Base-by-base conservation (phyloP, 2,888 invertebrate species). In the Petrophora chlorosata region DNA sequence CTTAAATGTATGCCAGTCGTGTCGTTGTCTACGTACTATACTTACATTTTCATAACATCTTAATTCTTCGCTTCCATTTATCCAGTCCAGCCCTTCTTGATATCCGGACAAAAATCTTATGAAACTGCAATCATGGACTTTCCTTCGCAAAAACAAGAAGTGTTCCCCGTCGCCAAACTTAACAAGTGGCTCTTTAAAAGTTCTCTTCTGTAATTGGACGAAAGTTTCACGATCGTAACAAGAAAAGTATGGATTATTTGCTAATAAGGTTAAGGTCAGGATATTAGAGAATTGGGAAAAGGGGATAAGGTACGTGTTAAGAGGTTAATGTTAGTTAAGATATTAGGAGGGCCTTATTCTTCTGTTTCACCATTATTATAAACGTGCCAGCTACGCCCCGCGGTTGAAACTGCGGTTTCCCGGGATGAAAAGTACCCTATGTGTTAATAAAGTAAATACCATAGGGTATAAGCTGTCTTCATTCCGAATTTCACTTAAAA, bases 121-220 rank as follows among this genome's bases (percentile, higher is more conserved):
- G 41, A 43, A 59, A 59, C 51, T 52, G 52, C 48, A 56, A 59
- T 56, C 50, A 35, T 9, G 22, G 35, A 32, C 32, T 36, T 45
- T 36, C 26, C 33, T 38, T 13, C 43, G 33, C 34, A 49, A 58
- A 53, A 53, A 48, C 48, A 36, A 41, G 40, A 35, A 45, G 50
- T 44, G 33, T 36, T 52, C 26, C 8, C 42, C 45, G 30, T 41
- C 40, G 46, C 48, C 34, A 33, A 53, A 51, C 48, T 50, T 53
- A 56, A 53, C 50, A 55, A 56, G 59, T 59, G 45, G 56, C 54
- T 50, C 39, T 43, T 59, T 54, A 52, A 54, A 54, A 56, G 41
- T 56, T 59, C 26, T 30, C 29, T 32, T 36, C 52, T 33, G 49
- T 54, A 56, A 56, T 56, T 59, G 56, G 53, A 56, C 25, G 34